phyloP scores from a whole-genome alignment of 2,888 invertebrate species.

The Drosophila fulvimacula region DNA sequence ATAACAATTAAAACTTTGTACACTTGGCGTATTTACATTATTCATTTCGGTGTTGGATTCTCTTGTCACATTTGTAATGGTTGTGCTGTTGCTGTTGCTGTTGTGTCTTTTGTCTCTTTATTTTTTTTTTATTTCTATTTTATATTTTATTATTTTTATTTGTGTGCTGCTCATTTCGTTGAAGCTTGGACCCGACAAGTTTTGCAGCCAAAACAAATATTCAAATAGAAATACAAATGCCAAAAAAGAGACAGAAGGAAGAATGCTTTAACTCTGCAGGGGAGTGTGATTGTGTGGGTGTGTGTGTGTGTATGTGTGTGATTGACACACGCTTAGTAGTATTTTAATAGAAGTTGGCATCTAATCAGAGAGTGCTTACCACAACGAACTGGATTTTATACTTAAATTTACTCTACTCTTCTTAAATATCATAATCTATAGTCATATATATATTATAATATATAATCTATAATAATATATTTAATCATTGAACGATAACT shows the following conservation, averaged over 20 bases:
- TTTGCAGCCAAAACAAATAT: constrained; percentile 52
- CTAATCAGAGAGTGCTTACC: background rate
- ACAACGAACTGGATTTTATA: too few species aligned
- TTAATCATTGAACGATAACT: too few species aligned
- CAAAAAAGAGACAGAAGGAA: constrained; percentile 10
- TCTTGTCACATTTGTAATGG: constrained; percentile 73
- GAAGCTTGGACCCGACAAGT: constrained; percentile 3
- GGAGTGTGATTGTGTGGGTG: background rate
- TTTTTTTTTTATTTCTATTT: constrained; percentile 6
- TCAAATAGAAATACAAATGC: constrained; percentile 19
- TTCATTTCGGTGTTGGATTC: constrained; percentile 78
- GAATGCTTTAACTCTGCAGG: constrained; percentile 17
- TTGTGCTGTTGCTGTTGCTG: constrained; percentile 16
- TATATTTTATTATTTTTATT: constrained; percentile 22
- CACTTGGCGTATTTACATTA: constrained; percentile 81
- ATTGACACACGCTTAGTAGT: constrained; percentile 63
- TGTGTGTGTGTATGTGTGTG: constrained; percentile 3
- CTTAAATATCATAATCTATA: too few species aligned
- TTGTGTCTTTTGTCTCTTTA: constrained; percentile 3
- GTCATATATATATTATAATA: too few species aligned
- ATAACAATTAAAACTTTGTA: constrained; percentile 80
- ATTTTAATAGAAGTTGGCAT: constrained; percentile 54
- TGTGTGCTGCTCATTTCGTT: constrained; percentile 8
- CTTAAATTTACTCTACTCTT: too few species aligned
- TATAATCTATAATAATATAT: too few species aligned